Evolutionary conservation across 2,113 vertebrate genomes (phyloP), one percentile per base, ranked within the genome.

Genomic region (Melanerpes formicivorus): DNA sequence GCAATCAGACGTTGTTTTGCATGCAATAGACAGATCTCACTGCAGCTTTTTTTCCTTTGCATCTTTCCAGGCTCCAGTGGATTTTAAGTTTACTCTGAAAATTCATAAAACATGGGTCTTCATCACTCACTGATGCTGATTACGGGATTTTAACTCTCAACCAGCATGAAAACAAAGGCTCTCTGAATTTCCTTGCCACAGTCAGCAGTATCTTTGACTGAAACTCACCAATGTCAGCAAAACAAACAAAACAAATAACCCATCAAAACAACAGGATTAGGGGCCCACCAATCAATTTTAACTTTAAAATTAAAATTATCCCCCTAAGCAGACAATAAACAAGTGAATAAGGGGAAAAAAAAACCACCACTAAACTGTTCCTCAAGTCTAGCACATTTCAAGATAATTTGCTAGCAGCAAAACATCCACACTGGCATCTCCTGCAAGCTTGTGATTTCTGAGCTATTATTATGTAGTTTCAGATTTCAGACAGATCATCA

Each of bases 401-500:
- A 85, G 80, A 83, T 42, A 80, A 67, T 60, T 84, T 60, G 44
- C 48, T 58, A 83, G 79, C 67, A 90, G 69, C 56, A 89, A 80
- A 84, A 64, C 22, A 25, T 58, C 69, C 65, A n/a, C 0, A 26
- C 54, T 62, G 58, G 79, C 70, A 94, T 79, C 52, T 87, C 82
- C 84, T 78, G 84, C 62, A 85, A 91, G 87, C 87, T 74, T 55
- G 48, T 86, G 66, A 72, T 65, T 83, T 91, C 58, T 75, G 82
- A 88, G 72, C 84, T 83, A 50, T 48, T 71, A 88, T 42, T 14
- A 72, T 14, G 50, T 69, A 86, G 90, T 95, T 93, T 81, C 85
- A 92, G 55, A 62, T 67, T 76, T 14, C 91, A 95, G 93, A 95
- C 82, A 70, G 72, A 92, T 83, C 80, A 85, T 90, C 56, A 48